These are phyloP conservation scores for Dryobates pubescens DNA, from an alignment of 2,797 vertebrate species.

Conservation along the genomic window DNA sequence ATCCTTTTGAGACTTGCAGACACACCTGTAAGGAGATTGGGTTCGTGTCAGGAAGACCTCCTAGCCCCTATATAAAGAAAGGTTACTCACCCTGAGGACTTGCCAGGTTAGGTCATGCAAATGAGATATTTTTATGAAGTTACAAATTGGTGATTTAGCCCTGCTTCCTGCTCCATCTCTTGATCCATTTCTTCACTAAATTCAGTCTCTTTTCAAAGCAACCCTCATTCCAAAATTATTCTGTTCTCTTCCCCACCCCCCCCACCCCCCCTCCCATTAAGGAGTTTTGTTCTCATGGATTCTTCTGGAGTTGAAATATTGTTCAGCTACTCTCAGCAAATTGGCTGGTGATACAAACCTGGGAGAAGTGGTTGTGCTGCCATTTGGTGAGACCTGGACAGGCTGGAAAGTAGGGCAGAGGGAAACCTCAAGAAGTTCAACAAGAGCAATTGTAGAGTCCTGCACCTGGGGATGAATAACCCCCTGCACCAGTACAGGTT, in stretches of 20 bases:
- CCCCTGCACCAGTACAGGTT: too few relatives aligned
- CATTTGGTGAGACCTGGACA: too few relatives aligned
- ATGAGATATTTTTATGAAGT: neutral
- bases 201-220: neutral
- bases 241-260: neutral
- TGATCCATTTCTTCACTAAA: neutral
- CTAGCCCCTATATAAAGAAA: neutral
- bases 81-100: neutral
- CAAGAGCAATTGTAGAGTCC: too few relatives aligned
- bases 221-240: neutral
- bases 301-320: neutral
- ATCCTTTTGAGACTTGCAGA: neutral
- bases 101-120: neutral
- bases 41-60: neutral
- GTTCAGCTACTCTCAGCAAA: neutral
- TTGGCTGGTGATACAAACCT: too few relatives aligned
- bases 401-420: too few relatives aligned
- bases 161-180: conserved; percentile 45
- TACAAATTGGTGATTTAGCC: neutral
- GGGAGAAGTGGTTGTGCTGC: too few relatives aligned
- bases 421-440: too few relatives aligned
- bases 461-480: too few relatives aligned
- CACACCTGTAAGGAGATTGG: neutral
- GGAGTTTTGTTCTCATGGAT: neutral
- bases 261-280: neutral